Evolutionary conservation across 1,140 invertebrate genomes (phyloP), one percentile per base, ranked within the genome.

Genomic region (Drosophila prosaltans): DNA sequence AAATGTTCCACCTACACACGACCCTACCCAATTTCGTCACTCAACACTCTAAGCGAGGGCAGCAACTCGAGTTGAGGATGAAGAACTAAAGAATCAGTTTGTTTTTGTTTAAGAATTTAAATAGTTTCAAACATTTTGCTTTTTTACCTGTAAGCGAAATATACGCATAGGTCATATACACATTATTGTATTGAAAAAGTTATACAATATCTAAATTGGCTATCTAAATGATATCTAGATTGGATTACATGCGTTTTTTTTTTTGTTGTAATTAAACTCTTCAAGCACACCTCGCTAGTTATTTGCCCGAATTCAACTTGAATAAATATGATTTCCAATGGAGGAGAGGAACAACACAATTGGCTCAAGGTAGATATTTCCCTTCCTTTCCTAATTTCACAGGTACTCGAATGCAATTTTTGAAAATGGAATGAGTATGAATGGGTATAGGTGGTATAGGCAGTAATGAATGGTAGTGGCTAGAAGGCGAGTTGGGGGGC

Each of bases 281-380:
- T 59, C 1, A 24, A 6, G 7, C 69, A 2, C 4, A 40, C 26
- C 69, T 72, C 70, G 60, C 21, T 24, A 36, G 32, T 36, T 26
- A 26, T 51, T 51, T 10, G 45, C 21, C 45, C 8, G 45, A 69
- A 69, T 69, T 77, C 43, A 39, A 70, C 74, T 59, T 61, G 59
- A 71, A 65, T 76, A 76, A 76, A 76, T 69, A 71, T 71, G 45
- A 66, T 78, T 78, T 77, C 39, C 66, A 36, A 48, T 51, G 21
- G 21, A 26, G 45, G 45, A 51, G 45, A 32, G 6, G 24, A 6
- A 8, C 36, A 9, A 30, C 28, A 26, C 43, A 74, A 74, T 32
- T 61, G 57, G 72, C 32, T 67, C 71, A 74, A 74, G 72, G 72
- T 40, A 41, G 70, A 36, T 36, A 36, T 36, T 36, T 36, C 6